Evolutionary conservation across 2,113 vertebrate species (phyloP), one percentile per base, ranked within the genome.

Genomic region (Sylvicapra grimmia): DNA sequence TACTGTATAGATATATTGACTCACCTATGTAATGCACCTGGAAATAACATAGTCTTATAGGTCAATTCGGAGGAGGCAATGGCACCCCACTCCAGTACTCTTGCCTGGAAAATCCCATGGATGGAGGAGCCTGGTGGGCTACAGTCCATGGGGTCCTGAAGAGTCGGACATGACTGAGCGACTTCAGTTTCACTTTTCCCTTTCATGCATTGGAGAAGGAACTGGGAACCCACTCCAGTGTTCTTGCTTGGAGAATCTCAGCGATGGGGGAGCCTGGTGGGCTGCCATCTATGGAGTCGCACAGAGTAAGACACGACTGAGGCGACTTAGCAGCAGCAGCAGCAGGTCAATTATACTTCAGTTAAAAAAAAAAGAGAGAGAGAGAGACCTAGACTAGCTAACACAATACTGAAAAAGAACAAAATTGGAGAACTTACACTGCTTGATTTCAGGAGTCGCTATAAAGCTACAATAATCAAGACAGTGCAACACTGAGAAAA

Each of bases 91-190:
- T 65, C 31, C 3, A 65, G 61, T 65, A 8, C 15, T 33, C 61
- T 18, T 65, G 31, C 61, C 31, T 65, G 31, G 61, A 65, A 33
- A 33, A 65, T 65, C 61, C 31, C 61, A 8, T 16, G 61, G 61
- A 33, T 2, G 3, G 61, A 65, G 61, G 14, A 65, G 61, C 31
- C 31, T 65, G 7, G 31, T 33, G 31, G 61, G 6, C 61, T 63
- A 1, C 6, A 33, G 13, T 33, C 61, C 61, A 16, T 8, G 61
- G 29, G 0, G 29, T 63, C 0, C 0, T 3, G 1, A 33, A 33
- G 14, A 63, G 61, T 63, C 14, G 0, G 61, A 33, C 29, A 33
- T 0, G 6, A 63, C 61, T 63, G 1, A 63, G 6, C 0, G 6
- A 33, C 61, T 63, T 33, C 61, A 63, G 0, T 63, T 63, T 63